These are phyloP conservation scores for Ptychoptera albimana DNA, from an alignment of 2,888 invertebrate genomes.

Conservation along the genomic window DNA sequence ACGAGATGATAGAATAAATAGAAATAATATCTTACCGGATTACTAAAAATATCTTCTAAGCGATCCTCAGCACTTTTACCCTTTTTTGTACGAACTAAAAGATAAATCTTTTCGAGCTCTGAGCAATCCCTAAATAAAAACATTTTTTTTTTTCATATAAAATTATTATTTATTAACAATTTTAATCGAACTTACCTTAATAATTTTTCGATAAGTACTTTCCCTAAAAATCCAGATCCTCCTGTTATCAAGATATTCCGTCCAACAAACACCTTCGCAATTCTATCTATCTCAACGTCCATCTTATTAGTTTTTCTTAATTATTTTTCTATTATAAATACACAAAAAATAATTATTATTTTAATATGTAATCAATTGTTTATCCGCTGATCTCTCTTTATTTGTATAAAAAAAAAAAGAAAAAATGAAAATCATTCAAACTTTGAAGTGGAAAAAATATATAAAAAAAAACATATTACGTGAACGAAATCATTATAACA, in stretches of 20 bases:
- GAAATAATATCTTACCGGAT: conserved; percentile 53
- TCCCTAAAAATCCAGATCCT: conserved; percentile 31
- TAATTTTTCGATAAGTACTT: conserved; percentile 30
- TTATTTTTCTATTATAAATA: too few species aligned
- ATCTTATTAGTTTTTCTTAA: too few species aligned
- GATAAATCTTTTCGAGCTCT: conserved; percentile 58
- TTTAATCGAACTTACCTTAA: conserved; percentile 18
- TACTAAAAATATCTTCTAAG: conserved; percentile 63
- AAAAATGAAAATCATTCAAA: too few species aligned
- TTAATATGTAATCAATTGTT: too few species aligned
- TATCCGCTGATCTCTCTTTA: too few species aligned
- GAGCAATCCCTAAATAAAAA: conserved; percentile 43
- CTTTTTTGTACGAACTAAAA: conserved; percentile 71
- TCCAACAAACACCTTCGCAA: conserved; percentile 24
- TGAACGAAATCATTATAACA: too few species aligned
- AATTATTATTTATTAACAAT: conserved; percentile 1
- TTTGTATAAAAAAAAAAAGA: too few species aligned
- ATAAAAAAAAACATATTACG: too few species aligned
- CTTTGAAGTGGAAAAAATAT: too few species aligned
- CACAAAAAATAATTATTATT: too few species aligned
- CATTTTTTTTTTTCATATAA: too few species aligned
- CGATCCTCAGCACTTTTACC: conserved; percentile 64
- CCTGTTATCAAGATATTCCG: conserved; percentile 28
- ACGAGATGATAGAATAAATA: too few species aligned
- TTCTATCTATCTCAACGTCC: conserved; percentile 22